Percentiles rank a stretch among this genome's conserved stretches.
phyloP scores from a whole-genome alignment of 1,140 invertebrate genomes.

The Globodera ellingtonae region DNA sequence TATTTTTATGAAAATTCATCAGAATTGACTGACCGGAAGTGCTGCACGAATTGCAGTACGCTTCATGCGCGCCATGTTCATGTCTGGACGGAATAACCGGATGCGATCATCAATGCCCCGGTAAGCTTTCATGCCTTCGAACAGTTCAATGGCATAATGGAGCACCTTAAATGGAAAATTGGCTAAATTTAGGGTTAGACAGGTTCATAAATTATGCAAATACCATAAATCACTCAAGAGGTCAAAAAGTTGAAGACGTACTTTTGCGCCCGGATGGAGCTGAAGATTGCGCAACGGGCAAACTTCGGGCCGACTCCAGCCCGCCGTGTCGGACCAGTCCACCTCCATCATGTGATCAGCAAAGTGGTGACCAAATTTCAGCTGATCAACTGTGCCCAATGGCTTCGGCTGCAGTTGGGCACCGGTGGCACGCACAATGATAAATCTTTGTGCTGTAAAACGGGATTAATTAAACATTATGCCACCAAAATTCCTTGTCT shows the following conservation, averaged over 20 bases:
- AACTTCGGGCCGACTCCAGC: slow-evolving; percentile 87
- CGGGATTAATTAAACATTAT: neutral
- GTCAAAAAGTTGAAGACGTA: slow-evolving; percentile 65
- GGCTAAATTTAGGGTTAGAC: too few species aligned
- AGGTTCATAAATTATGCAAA: neutral
- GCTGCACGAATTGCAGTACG: slow-evolving; percentile 79
- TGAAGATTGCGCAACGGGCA: slow-evolving; percentile 82
- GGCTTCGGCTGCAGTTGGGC: slow-evolving; percentile 56
- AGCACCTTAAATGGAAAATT: slow-evolving; percentile 61
- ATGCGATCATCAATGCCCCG: slow-evolving; percentile 89
- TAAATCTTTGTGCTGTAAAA: slow-evolving; percentile 36
- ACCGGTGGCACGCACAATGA: slow-evolving; percentile 30
- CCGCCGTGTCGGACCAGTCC: slow-evolving; percentile 76
- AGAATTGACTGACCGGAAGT: slow-evolving; percentile 72
- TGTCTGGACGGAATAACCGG: slow-evolving; percentile 86
- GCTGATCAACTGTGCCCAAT: slow-evolving; percentile 68
- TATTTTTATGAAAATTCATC: neutral
- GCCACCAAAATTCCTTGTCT: neutral
- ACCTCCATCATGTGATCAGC: slow-evolving; percentile 92
- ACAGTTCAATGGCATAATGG: slow-evolving; percentile 75
- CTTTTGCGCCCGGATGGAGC: slow-evolving; percentile 92
- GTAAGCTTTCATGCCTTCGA: slow-evolving; percentile 98
- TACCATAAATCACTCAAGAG: neutral
- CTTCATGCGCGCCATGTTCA: slow-evolving; percentile 92
- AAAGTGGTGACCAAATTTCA: slow-evolving; percentile 87